phyloP scores from a whole-genome alignment of 1,140 invertebrate species.

The Spodoptera litura region DNA sequence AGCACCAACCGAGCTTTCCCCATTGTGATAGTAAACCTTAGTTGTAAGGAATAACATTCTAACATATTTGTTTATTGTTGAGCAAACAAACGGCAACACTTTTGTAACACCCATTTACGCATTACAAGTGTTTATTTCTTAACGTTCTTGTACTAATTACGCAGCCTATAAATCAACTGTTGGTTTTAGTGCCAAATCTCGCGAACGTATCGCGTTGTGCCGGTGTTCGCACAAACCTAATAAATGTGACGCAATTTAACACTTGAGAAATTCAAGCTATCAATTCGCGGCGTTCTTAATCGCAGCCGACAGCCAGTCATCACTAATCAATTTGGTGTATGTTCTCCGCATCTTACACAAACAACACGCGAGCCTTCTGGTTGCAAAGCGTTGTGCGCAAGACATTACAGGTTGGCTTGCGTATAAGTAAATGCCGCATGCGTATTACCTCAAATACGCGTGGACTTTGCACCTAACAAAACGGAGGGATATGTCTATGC shows the following conservation, averaged over 20 bases:
- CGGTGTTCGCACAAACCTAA: conserved; percentile 38
- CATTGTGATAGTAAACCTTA: not conserved
- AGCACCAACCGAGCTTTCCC: conserved; percentile 6
- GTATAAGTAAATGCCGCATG: conserved; percentile 10
- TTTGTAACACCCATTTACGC: conserved; percentile 62
- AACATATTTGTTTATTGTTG: conserved; percentile 36
- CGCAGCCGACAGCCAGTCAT: conserved; percentile 56
- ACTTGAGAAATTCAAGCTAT: conserved; percentile 59
- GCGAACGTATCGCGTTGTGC: conserved; percentile 46
- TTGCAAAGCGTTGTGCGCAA: conserved; percentile 40
- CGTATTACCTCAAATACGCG: not conserved
- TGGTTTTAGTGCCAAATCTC: conserved; percentile 54
- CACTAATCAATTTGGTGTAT: conserved; percentile 55
- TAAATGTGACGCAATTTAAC: conserved; percentile 53
- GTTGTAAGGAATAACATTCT: conserved; percentile 9
- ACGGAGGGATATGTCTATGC: too few species aligned
- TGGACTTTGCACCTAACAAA: too few species aligned
- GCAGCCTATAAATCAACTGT: conserved; percentile 59
- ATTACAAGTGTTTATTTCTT: conserved; percentile 62
- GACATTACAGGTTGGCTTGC: conserved; percentile 47
- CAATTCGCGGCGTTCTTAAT: conserved; percentile 56
- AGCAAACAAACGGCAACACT: conserved; percentile 50
- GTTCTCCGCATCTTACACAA: conserved; percentile 48
- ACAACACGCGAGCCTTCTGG: conserved; percentile 30
- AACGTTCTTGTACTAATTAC: conserved; percentile 61